Base-by-base conservation (phyloP, 2,888 invertebrate genomes). In the Caenorhabditis sinica region DNA sequence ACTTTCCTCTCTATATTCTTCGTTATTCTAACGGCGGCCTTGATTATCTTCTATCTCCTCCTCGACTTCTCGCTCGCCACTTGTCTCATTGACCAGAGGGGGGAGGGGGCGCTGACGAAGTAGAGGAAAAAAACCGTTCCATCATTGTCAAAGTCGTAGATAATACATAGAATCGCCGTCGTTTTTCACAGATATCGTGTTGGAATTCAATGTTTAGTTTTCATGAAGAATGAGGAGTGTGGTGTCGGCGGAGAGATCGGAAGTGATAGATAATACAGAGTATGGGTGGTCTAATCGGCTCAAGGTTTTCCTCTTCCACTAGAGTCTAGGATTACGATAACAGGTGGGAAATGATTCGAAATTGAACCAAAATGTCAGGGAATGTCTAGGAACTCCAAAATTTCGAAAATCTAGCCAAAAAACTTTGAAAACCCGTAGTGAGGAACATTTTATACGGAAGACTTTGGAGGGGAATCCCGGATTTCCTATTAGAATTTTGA, bases 141-240 rank as follows among this genome's bases (percentile, higher is more conserved):
- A 79, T 79, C 79, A 79, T 79, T 36, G 79, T 79, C 77, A 77
- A 11, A n/a, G n/a, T n/a, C n/a, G n/a, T n/a, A n/a, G n/a, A n/a
- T n/a, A n/a, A n/a, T n/a, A n/a, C n/a, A n/a, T n/a, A n/a, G n/a
- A n/a, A n/a, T n/a, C n/a, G n/a, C 25, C 8, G 28, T n/a, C 66
- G 45, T 28, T 56, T 45, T 58, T 60, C 76, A 56, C 68, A 68
- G 68, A 43, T 56, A 51, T 73, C 36, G 60, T 45, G 49, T 68
- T 30, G 43, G 53, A 61, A 79, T 56, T 43, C 28, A 20, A 49
- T 33, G 40, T 40, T 40, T 40, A 13, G 58, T 56, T 45, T 6
- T 11, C 8, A 23, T 6, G 17, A 1, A 45, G 51, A 61, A 25
- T 6, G 23, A 6, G 71, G 63, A 77, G 77, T 43, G 71, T 63